Evolutionary conservation across 2,797 vertebrate species (phyloP).

Genomic region (Notoglanidium macrostoma): DNA sequence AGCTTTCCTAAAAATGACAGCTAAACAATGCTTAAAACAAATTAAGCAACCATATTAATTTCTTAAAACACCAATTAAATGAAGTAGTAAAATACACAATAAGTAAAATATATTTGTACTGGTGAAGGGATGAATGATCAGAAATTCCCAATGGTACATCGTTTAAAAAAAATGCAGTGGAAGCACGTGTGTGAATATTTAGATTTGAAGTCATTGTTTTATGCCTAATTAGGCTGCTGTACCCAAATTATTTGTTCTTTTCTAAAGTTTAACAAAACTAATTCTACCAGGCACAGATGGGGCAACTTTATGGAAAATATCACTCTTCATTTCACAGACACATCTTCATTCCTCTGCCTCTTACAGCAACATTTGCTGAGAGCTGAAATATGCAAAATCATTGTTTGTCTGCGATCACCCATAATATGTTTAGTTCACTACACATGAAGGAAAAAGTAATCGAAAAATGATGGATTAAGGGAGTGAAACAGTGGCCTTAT

Average conservation of each 20-base stretch:
- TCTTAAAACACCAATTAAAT: conserved; percentile 11
- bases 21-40: background rate
- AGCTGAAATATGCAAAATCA: conserved; percentile 60
- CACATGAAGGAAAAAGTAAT: conserved; percentile 1
- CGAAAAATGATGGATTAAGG: background rate
- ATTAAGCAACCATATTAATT: background rate
- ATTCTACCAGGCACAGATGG: conserved; percentile 64
- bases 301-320: conserved; percentile 59
- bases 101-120: background rate
- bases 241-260: conserved; percentile 55
- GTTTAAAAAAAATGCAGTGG: background rate
- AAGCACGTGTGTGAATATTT: background rate
- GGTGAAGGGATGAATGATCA: background rate
- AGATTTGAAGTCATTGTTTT: background rate
- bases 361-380: conserved; percentile 53
- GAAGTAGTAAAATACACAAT: background rate
- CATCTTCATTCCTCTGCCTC: conserved; percentile 59
- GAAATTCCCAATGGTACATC: background rate
- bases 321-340: conserved; percentile 63
- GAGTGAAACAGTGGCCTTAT: background rate
- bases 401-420: conserved; percentile 47
- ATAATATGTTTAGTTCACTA: conserved; percentile 9
- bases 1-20: background rate
- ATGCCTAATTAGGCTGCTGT: conserved; percentile 38
- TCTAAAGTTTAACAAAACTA: conserved; percentile 54